Evolutionary conservation across 2,113 vertebrate genomes (phyloP).

Genomic region (Geococcyx californianus): DNA sequence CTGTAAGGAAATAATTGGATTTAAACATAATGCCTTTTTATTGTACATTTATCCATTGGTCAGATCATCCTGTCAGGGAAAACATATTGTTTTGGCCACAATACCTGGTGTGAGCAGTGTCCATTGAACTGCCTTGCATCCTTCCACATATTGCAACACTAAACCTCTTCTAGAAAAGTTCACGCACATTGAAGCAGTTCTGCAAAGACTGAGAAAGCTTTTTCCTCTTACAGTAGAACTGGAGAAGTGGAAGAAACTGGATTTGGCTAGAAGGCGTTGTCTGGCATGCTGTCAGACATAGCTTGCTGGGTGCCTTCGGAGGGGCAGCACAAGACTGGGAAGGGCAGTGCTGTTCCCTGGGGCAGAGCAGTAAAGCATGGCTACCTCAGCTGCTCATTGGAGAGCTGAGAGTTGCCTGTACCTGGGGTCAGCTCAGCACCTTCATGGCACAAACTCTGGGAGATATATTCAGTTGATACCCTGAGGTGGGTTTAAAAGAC

Average conservation of each 20-base stretch:
- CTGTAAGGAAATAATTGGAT: neutral
- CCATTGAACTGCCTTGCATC: neutral
- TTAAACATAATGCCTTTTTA: neutral
- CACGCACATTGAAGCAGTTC: neutral
- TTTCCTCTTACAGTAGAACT: neutral
- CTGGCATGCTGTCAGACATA: neutral
- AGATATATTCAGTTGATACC: neutral
- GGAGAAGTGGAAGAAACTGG: neutral
- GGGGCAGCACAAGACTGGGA: neutral
- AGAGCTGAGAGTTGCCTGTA: neutral
- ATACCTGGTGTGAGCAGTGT: neutral
- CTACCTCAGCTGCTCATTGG: accelerated
- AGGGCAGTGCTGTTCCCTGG: neutral
- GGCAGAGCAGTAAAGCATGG: accelerated
- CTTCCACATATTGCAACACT: accelerated
- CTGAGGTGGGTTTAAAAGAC: neutral
- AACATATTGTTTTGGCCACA: neutral
- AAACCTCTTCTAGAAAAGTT: neutral
- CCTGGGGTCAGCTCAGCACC: neutral
- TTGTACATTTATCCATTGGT: neutral
- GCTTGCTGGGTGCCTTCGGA: neutral
- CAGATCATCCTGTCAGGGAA: neutral
- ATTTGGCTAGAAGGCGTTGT: neutral
- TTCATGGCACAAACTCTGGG: neutral
- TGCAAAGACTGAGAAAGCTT: neutral